Percentiles rank a stretch among this genome's conserved stretches.
phyloP scores from a whole-genome alignment of 2,888 invertebrate species.

The Drosophila mimetica region DNA sequence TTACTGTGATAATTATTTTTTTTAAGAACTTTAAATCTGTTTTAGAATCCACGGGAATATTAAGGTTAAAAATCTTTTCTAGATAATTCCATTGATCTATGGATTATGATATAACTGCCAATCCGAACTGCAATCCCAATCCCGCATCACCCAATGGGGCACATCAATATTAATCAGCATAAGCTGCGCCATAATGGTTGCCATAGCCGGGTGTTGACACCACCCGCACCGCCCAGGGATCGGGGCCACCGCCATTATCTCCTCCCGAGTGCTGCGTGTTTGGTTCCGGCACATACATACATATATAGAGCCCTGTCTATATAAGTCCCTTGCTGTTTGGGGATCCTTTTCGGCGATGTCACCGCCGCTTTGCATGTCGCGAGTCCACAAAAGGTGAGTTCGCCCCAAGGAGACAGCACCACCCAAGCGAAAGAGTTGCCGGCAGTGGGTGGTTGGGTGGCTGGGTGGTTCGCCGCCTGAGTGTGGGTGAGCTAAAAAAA shows the following conservation, averaged over 20 bases:
- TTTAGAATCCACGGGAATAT: too few species aligned
- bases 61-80: too few species aligned
- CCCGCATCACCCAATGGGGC: constrained; percentile 1
- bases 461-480: constrained; percentile 14
- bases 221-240: constrained; percentile 30
- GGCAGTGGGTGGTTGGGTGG: constrained; percentile 23
- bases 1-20: too few species aligned
- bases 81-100: too few species aligned
- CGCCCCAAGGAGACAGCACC: constrained; percentile 30
- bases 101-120: too few species aligned
- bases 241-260: not conserved
- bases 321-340: constrained; percentile 23
- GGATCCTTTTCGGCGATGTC: constrained; percentile 73
- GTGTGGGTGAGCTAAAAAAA: constrained; percentile 53
- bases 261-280: constrained; percentile 35
- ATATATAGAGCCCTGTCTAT: too few species aligned
- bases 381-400: constrained; percentile 56
- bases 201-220: constrained; percentile 52
- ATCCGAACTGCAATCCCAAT: not conserved
- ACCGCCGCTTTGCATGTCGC: constrained; percentile 78
- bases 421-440: constrained; percentile 18
- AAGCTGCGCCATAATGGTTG: constrained; percentile 47
- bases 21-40: too few species aligned
- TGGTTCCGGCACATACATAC: constrained; percentile 4
- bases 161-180: constrained; percentile 55